These are phyloP conservation scores for Lepus oiostolus DNA, from an alignment of 2,797 vertebrate genomes.

Conservation along the genomic window DNA sequence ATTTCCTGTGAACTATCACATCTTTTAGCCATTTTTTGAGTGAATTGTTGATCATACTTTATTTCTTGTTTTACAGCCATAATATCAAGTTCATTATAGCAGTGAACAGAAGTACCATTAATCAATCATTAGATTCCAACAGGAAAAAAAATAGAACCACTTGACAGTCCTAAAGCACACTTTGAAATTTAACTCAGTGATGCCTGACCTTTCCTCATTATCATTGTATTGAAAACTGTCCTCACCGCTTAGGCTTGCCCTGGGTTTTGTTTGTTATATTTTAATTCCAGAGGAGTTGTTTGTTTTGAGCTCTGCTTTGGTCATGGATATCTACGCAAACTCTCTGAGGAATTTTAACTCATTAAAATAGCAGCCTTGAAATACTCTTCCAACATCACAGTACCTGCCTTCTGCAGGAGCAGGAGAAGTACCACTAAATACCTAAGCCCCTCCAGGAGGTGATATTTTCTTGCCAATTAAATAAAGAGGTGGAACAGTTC, in stretches of 20 bases:
- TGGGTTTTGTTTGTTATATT: constrained; percentile 41
- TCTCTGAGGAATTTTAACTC: constrained; percentile 53
- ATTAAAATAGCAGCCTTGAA: constrained; percentile 14
- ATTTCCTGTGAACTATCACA: neutral
- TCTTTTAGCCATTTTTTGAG: neutral
- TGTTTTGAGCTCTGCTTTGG: constrained; percentile 28
- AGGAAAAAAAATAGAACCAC: neutral
- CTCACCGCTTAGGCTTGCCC: neutral
- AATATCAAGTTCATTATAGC: constrained; percentile 26
- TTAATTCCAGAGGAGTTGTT: constrained; percentile 49
- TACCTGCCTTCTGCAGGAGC: neutral
- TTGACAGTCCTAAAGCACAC: neutral
- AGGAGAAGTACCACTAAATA: neutral
- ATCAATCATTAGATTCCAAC: neutral
- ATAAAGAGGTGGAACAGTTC: constrained; percentile 19
- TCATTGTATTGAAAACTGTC: neutral
- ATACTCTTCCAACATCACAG: neutral
- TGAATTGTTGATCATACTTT: neutral
- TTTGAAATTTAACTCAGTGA: neutral
- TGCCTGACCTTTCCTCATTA: neutral
- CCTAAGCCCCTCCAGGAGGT: neutral
- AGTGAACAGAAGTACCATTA: constrained; percentile 32
- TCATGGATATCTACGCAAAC: neutral
- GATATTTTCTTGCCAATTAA: neutral
- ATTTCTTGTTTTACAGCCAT: constrained; percentile 13